A percentile compares a stretch with the other conserved stretches of the same genome.
Evolutionary conservation across 2,797 vertebrate genomes (phyloP).

Genomic region (Scyliorhinus canicula): DNA sequence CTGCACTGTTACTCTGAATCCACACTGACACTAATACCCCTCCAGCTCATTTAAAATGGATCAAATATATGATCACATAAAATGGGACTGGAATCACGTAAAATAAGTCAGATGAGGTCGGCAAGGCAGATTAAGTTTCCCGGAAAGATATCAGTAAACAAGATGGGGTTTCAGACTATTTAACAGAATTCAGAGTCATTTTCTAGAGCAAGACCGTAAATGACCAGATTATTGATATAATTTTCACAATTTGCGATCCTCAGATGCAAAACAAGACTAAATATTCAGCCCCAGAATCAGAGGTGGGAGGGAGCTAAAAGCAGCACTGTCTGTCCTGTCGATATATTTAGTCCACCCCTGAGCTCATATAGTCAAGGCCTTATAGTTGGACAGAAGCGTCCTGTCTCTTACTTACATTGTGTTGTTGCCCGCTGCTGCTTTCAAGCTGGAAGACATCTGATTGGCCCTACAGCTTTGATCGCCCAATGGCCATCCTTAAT

Average conservation of each 20-base stretch:
- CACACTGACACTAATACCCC: neutral
- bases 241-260: neutral
- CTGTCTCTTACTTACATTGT: no score
- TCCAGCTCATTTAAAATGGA: neutral
- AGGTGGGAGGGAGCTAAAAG: no score
- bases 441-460: neutral
- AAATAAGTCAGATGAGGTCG: neutral
- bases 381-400: no score
- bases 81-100: no score
- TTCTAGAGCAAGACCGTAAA: neutral
- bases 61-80: no score
- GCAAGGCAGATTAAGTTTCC: neutral
- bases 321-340: no score
- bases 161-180: neutral
- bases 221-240: neutral
- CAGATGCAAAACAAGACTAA: neutral
- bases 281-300: no score
- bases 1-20: neutral
- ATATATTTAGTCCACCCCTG: no score
- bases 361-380: no score
- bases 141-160: neutral
- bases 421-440: no score
- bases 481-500: neutral
- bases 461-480: neutral
- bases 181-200: neutral